These are phyloP conservation scores for Pangasius larnaudii DNA, from an alignment of 2,797 vertebrate genomes.

Conservation along the genomic window DNA sequence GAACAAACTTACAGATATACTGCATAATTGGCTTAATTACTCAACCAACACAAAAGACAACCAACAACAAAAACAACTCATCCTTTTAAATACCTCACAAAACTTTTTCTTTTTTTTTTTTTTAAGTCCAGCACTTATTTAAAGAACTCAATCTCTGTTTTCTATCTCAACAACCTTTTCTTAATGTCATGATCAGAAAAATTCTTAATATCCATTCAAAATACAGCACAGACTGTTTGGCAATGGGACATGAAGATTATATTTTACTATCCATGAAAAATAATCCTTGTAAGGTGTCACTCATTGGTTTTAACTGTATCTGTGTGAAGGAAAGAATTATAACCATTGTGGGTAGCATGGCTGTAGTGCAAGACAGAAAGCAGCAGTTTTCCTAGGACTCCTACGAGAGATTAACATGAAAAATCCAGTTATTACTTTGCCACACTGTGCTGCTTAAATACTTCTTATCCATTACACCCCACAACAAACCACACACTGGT, in stretches of 20 bases:
- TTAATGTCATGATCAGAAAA: background rate
- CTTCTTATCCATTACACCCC: slow-evolving; percentile 40
- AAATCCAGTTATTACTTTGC: slow-evolving; percentile 53
- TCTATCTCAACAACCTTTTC: background rate
- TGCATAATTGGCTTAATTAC: slow-evolving; percentile 37
- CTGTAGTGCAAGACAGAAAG: slow-evolving; percentile 33
- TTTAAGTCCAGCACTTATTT: slow-evolving; percentile 22
- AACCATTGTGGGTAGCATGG: slow-evolving; percentile 17
- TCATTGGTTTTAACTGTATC: slow-evolving; percentile 9
- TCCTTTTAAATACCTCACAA: background rate
- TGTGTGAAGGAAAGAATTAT: slow-evolving; percentile 15
- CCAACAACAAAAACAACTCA: slow-evolving; percentile 8
- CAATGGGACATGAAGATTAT: slow-evolving; percentile 13
- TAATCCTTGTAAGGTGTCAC: slow-evolving; percentile 10
- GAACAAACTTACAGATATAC: slow-evolving; percentile 5
- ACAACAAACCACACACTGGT: slow-evolving; percentile 35
- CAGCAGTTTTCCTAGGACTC: slow-evolving; percentile 24
- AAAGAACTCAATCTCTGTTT: background rate
- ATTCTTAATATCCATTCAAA: background rate
- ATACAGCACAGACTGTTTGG: slow-evolving; percentile 46
- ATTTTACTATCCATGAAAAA: slow-evolving; percentile 3
- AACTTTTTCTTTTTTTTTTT: background rate
- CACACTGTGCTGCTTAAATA: slow-evolving; percentile 49
- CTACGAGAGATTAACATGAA: slow-evolving; percentile 43
- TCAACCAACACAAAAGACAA: slow-evolving; percentile 20